Evolutionary conservation across 92 coral and sea anemone species (phyloP).

Genomic region (Actinostola sp.): DNA sequence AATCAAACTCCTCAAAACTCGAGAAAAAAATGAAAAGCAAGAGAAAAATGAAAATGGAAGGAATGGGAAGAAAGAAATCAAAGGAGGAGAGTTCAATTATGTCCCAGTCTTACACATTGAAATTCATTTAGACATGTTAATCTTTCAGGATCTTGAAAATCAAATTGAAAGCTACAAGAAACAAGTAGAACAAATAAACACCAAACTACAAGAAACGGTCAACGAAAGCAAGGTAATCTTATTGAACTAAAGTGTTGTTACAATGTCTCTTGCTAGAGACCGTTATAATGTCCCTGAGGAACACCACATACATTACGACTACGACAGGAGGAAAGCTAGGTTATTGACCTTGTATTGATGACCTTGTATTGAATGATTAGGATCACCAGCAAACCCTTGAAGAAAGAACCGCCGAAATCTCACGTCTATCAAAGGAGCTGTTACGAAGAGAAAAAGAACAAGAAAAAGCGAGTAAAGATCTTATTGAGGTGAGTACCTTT

Average conservation of each 20-base stretch:
- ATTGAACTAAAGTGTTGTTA: background rate
- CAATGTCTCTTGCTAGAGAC: too few relatives aligned
- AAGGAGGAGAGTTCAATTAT: too few relatives aligned
- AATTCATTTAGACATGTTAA: too few relatives aligned
- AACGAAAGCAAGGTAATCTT: slow-evolving; percentile 66
- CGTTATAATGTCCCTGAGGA: too few relatives aligned
- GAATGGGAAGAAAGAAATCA: too few relatives aligned
- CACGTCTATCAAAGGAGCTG: slow-evolving; percentile 63
- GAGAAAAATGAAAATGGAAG: too few relatives aligned
- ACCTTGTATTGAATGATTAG: background rate
- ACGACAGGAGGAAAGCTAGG: too few relatives aligned
- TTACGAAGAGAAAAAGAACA: slow-evolving; percentile 46
- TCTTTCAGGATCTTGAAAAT: slow-evolving; percentile 64
- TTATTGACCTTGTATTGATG: background rate
- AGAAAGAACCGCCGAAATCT: slow-evolving; percentile 35
- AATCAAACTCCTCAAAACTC: too few relatives aligned
- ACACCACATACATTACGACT: background rate
- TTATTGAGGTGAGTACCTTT: slow-evolving; percentile 50
- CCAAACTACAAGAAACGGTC: slow-evolving; percentile 50
- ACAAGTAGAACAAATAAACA: slow-evolving; percentile 55
- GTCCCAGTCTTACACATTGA: too few relatives aligned
- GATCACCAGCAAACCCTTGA: slow-evolving; percentile 25
- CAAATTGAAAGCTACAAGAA: slow-evolving; percentile 54
- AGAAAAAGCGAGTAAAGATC: slow-evolving; percentile 56
- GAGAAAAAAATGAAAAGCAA: too few relatives aligned